phyloP scores from a whole-genome alignment of 2,888 invertebrate genomes.

The Yponomeuta evonymella region DNA sequence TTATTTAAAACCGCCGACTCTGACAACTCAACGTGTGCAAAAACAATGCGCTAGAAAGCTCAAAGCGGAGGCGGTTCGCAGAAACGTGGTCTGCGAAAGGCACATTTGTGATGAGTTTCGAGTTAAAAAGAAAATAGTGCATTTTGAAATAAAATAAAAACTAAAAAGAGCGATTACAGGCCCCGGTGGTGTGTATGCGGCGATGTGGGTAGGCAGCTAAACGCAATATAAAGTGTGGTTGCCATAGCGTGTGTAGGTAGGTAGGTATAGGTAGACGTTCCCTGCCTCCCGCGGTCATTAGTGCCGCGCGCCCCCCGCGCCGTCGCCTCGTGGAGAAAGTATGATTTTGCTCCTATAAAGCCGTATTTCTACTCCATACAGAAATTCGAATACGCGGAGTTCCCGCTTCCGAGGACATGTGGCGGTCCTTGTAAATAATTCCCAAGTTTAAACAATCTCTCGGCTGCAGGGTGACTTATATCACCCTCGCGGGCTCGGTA shows the following conservation, averaged over 20 bases:
- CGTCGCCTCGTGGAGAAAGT: constrained; percentile 61
- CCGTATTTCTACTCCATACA: constrained; percentile 76
- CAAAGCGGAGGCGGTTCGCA: background rate
- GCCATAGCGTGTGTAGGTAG: constrained; percentile 52
- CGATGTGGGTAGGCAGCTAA: constrained; percentile 71
- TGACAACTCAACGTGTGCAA: background rate
- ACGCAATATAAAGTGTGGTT: constrained; percentile 75
- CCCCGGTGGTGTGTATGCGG: constrained; percentile 50
- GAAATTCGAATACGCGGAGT: constrained; percentile 73
- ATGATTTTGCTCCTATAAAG: constrained; percentile 77
- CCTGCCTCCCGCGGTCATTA: constrained; percentile 76
- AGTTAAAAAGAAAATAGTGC: constrained; percentile 62
- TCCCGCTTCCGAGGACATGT: constrained; percentile 68
- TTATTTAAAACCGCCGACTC: background rate
- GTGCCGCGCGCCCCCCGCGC: constrained; percentile 58
- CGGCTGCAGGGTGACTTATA: constrained; percentile 55
- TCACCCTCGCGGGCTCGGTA: constrained; percentile 35
- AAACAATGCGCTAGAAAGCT: background rate
- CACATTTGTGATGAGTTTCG: constrained; percentile 31
- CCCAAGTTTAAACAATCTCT: constrained; percentile 68
- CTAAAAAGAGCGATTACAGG: constrained; percentile 56
- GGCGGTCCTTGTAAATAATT: constrained; percentile 65
- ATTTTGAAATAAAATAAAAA: constrained; percentile 55
- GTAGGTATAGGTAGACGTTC: constrained; percentile 55
- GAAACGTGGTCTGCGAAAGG: constrained; percentile 6